phyloP scores from a whole-genome alignment of 2,113 vertebrate species.

The Tangachromis dhanisi region DNA sequence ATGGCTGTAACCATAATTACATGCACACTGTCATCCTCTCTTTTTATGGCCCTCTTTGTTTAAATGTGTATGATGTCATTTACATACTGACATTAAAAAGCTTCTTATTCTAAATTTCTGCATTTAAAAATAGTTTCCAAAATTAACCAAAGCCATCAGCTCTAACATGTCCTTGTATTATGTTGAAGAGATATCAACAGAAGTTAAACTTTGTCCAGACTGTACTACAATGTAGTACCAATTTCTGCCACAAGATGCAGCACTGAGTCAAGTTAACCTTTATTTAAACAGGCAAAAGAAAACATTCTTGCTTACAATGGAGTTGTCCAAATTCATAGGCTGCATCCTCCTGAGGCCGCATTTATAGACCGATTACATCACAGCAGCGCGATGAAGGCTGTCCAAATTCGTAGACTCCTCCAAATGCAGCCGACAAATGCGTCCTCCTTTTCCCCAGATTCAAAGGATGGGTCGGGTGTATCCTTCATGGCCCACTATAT shows the following conservation, averaged over 20 bases:
- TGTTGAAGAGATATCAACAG: not conserved
- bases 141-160: not conserved
- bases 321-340: not conserved
- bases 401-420: rapidly evolving
- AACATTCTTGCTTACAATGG: not conserved
- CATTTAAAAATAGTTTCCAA: not conserved
- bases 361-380: not conserved
- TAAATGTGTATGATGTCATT: not conserved
- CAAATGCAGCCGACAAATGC: not conserved
- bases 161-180: not conserved
- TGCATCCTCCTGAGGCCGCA: not conserved
- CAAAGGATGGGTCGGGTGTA: not conserved
- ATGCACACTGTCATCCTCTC: not conserved
- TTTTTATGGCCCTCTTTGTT: not conserved
- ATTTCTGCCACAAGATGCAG: not conserved
- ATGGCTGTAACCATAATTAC: not conserved
- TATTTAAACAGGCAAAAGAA: not conserved
- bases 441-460: not conserved
- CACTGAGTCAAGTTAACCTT: not conserved
- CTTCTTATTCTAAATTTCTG: not conserved
- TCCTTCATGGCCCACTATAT: not conserved
- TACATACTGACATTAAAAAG: not conserved
- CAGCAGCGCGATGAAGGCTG: not conserved
- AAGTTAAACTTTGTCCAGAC: not conserved
- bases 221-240: not conserved